These are phyloP conservation scores for Campylomormyrus numenius DNA, from an alignment of 2,113 vertebrate species.

Conservation along the genomic window DNA sequence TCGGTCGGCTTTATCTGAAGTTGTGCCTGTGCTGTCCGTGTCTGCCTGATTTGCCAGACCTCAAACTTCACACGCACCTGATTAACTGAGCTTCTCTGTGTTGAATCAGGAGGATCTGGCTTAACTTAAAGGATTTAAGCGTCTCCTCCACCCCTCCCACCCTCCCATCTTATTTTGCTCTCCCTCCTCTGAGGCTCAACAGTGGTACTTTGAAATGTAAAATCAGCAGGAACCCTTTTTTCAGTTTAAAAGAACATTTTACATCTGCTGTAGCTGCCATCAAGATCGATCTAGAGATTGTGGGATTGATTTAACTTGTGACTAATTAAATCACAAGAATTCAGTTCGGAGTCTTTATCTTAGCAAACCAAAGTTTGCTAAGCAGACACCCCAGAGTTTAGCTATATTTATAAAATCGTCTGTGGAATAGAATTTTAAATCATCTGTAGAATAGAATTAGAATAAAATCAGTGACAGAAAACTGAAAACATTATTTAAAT, in stretches of 20 bases:
- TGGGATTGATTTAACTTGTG: not conserved
- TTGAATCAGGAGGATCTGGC: constrained; percentile 51
- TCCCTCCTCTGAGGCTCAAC: constrained; percentile 29
- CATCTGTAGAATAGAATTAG: not conserved
- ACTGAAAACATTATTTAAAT: not conserved
- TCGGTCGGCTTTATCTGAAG: constrained; percentile 28
- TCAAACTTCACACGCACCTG: constrained; percentile 48
- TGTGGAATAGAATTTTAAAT: not conserved
- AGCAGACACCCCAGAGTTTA: not conserved
- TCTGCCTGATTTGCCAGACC: constrained; percentile 41
- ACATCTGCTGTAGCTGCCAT: not conserved
- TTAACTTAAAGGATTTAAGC: constrained; percentile 57
- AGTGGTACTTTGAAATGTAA: constrained; percentile 13
- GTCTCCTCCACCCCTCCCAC: constrained; percentile 36
- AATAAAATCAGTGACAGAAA: not conserved
- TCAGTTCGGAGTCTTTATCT: not conserved
- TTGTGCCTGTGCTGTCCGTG: constrained; percentile 36
- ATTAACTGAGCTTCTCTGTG: constrained; percentile 39
- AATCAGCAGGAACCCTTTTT: not conserved
- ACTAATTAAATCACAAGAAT: constrained; percentile 1
- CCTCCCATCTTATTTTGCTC: constrained; percentile 38
- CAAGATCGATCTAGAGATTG: constrained; percentile 3
- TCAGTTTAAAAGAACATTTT: not conserved
- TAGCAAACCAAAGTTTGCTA: not conserved
- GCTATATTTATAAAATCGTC: not conserved